phyloP scores from a whole-genome alignment of 2,113 vertebrate species.

The Haliaeetus leucogaster region DNA sequence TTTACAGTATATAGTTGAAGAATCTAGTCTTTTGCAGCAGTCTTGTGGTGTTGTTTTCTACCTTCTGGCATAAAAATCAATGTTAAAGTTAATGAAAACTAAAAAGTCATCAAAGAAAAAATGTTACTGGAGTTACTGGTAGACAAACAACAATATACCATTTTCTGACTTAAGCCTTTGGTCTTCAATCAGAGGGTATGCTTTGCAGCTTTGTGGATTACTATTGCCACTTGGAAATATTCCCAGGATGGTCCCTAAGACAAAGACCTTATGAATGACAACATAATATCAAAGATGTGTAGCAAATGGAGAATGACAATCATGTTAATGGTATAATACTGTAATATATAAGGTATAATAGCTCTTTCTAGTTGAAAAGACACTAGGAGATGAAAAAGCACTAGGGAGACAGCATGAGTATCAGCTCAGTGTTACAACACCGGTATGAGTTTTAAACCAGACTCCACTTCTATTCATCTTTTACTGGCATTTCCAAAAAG shows the following conservation, averaged over 20 bases:
- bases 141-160: neutral
- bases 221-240: neutral
- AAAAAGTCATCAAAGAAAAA: neutral
- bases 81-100: neutral
- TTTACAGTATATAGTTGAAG: neutral
- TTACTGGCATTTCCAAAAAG: neutral
- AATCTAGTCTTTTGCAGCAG: neutral
- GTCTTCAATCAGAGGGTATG: neutral
- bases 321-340: neutral
- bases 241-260: neutral
- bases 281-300: neutral
- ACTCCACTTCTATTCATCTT: neutral
- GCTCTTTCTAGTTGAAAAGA: neutral
- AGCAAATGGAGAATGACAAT: neutral
- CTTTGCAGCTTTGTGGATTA: neutral
- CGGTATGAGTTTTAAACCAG: neutral
- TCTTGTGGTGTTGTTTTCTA: neutral
- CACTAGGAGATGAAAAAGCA: neutral
- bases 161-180: neutral
- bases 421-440: neutral
- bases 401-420: neutral
- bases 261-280: neutral
- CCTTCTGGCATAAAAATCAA: neutral
- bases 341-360: too few relatives aligned
- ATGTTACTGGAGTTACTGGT: neutral